phyloP scores from a whole-genome alignment of 2,888 invertebrate genomes.

The Ellobium chinense region DNA sequence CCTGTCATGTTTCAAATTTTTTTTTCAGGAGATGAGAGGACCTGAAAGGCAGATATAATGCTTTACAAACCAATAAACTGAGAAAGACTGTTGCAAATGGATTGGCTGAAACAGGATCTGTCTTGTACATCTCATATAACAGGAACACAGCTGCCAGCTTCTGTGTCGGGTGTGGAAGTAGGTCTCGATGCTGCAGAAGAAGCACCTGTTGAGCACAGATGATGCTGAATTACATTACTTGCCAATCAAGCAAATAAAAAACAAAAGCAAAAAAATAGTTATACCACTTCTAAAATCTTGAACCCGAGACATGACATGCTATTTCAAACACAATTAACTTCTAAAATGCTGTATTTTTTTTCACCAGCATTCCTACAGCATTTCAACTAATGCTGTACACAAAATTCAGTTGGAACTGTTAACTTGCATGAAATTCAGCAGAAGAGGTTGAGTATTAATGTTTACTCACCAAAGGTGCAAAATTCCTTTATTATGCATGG shows the following conservation, averaged over 20 bases:
- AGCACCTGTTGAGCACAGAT: slow-evolving; percentile 80
- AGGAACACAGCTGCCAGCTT: slow-evolving; percentile 85
- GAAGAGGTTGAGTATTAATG: no score
- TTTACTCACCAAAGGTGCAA: no score
- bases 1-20: no score
- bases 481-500: no score
- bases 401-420: no score
- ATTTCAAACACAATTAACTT: no score
- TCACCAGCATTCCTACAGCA: no score
- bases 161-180: slow-evolving; percentile 85
- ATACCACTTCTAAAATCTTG: background rate
- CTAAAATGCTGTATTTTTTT: background rate
- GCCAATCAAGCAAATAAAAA: background rate
- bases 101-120: slow-evolving; percentile 84
- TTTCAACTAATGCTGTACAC: no score
- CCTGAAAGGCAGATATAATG: background rate
- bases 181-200: slow-evolving; percentile 85
- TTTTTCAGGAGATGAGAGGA: no score
- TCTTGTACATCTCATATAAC: slow-evolving; percentile 86
- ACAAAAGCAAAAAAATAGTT: background rate
- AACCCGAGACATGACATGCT: no score
- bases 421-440: no score
- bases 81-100: slow-evolving; percentile 87
- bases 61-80: slow-evolving; percentile 81
- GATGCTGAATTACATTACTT: background rate